phyloP scores from a whole-genome alignment of 2,113 vertebrate species.

The Condylura cristata region DNA sequence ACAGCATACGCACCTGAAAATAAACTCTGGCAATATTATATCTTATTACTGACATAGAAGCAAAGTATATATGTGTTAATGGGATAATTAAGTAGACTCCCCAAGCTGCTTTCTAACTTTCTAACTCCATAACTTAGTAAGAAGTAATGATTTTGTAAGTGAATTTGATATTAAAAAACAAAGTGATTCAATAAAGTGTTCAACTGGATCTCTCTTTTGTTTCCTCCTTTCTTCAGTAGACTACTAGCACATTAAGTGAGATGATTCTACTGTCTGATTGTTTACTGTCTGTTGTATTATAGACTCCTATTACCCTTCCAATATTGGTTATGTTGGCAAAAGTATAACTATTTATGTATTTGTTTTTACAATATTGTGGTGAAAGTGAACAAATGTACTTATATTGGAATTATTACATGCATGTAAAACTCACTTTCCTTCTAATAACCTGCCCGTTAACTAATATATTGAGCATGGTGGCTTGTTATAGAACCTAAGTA shows the following conservation, averaged over 20 bases:
- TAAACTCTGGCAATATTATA: not conserved
- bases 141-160: constrained; percentile 67
- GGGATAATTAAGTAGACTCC: constrained; percentile 51
- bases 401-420: not conserved
- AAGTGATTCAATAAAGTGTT: constrained; percentile 63
- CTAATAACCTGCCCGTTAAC: not conserved
- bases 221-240: not conserved
- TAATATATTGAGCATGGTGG: not conserved
- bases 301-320: not conserved
- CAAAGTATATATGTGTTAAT: not conserved
- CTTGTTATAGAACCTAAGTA: not conserved
- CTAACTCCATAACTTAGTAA: constrained; percentile 11
- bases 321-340: not conserved
- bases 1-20: not conserved
- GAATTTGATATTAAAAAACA: constrained; percentile 64
- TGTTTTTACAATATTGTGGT: constrained; percentile 5
- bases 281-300: constrained; percentile 7
- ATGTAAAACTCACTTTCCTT: not conserved
- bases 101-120: constrained; percentile 47
- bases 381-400: not conserved
- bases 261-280: constrained; percentile 61
- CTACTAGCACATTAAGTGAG: constrained; percentile 45
- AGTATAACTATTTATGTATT: constrained; percentile 18
- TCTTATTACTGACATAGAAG: constrained; percentile 19
- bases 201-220: constrained; percentile 39